Percentiles rank a stretch among this genome's conserved stretches.
These are phyloP conservation scores for Corapipo altera DNA, from an alignment of 2,113 vertebrate species.

Conservation along the genomic window DNA sequence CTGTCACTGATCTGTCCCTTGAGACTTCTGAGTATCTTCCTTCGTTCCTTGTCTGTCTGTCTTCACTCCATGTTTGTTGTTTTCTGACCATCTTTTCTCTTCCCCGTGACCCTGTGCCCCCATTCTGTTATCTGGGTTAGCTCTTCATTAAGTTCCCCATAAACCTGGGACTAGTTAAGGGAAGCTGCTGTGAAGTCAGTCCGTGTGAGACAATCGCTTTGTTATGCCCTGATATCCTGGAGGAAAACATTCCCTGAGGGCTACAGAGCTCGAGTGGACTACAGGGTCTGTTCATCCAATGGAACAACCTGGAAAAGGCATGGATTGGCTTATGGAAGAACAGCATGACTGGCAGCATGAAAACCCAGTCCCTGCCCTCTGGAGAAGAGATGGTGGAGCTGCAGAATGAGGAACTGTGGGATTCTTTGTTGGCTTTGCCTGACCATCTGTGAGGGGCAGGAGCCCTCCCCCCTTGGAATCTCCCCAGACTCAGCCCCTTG, in stretches of 20 bases:
- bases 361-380: neutral
- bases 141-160: neutral
- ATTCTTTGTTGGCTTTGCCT: neutral
- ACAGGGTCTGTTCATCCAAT: neutral
- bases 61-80: neutral
- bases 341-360: neutral
- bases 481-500: neutral
- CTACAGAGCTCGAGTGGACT: neutral
- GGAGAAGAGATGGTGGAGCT: neutral
- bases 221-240: neutral
- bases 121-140: neutral
- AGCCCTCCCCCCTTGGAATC: neutral
- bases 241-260: neutral
- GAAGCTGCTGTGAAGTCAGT: neutral
- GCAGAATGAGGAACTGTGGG: neutral
- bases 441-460: neutral
- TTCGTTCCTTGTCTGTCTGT: neutral
- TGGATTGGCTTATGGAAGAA: neutral
- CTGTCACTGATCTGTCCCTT: neutral
- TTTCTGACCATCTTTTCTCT: neutral
- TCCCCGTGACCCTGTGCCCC: neutral
- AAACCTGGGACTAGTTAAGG: neutral
- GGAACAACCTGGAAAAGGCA: neutral
- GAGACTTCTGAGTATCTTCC: neutral
- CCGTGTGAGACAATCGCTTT: neutral